Conservation (phyloP, 2,113 vertebrate species). For the Hyperopisus bebe region DNA sequence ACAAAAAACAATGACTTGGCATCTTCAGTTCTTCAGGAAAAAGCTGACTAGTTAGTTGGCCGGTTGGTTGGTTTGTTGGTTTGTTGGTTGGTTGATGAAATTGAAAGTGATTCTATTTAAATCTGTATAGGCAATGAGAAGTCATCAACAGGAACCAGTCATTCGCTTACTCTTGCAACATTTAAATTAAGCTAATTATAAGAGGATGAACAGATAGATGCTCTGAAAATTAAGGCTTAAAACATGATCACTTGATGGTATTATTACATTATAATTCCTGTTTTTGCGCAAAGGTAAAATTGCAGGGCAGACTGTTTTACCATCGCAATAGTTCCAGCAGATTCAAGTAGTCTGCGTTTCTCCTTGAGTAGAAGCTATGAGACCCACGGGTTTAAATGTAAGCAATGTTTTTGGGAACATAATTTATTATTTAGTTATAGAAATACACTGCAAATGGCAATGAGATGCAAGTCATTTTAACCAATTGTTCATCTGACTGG, state of each 20-base stretch:
- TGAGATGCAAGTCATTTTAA: background rate
- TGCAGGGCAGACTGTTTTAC: background rate
- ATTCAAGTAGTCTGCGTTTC: background rate
- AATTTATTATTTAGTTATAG: background rate
- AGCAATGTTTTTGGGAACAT: background rate
- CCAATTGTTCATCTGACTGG: background rate
- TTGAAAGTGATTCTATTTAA: background rate
- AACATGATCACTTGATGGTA: background rate
- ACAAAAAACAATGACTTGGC: background rate
- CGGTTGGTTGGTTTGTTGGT: background rate
- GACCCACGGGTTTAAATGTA: background rate
- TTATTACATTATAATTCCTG: background rate
- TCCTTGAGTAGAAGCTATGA: background rate
- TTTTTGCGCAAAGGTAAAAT: background rate
- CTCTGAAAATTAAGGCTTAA: background rate
- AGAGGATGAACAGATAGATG: background rate
- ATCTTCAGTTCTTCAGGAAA: background rate
- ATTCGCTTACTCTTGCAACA: background rate
- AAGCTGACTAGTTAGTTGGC: background rate
- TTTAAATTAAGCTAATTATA: background rate
- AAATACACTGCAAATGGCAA: background rate
- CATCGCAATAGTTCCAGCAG: background rate
- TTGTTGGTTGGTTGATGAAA: background rate
- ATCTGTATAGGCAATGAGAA: background rate
- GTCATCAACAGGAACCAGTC: background rate